These are phyloP conservation scores for silkworm (Bombyx mori) DNA, from an alignment of 1,140 invertebrate species.

Conservation along the genomic window DNA sequence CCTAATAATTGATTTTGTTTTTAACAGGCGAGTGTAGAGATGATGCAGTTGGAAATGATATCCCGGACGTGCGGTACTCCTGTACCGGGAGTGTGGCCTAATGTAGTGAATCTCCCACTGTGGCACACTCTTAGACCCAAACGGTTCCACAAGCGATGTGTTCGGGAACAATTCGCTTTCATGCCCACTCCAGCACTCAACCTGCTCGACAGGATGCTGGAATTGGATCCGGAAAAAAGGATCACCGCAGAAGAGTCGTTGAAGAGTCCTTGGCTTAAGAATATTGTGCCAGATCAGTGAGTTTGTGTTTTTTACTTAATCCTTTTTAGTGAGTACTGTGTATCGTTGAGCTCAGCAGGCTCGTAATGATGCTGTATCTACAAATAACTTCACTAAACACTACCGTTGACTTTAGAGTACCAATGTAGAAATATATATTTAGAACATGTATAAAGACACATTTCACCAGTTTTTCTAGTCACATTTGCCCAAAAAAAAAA, in stretches of 20 bases:
- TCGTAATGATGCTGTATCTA: no score
- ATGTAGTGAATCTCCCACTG: slow-evolving; percentile 93
- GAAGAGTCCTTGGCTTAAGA: slow-evolving; percentile 93
- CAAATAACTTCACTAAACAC: no score
- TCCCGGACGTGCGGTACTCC: slow-evolving; percentile 96
- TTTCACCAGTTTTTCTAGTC: no score
- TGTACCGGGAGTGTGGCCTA: slow-evolving; percentile 97
- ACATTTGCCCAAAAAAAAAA: no score
- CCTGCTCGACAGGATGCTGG: slow-evolving; percentile 96
- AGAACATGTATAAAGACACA: no score
- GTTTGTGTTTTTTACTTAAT: slow-evolving; percentile 43
- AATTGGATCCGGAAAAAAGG: slow-evolving; percentile 93
- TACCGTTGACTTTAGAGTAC: no score
- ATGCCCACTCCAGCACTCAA: slow-evolving; percentile 93
- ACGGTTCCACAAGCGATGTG: slow-evolving; percentile 87
- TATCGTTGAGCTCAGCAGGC: no score
- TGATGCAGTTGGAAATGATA: slow-evolving; percentile 96
- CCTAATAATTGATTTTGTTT: neutral
- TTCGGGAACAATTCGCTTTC: slow-evolving; percentile 94
- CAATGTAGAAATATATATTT: no score
- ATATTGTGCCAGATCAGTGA: slow-evolving; percentile 91
- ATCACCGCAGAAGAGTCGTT: slow-evolving; percentile 96
- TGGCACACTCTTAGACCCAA: slow-evolving; percentile 95
- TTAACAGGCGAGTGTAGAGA: slow-evolving; percentile 89
- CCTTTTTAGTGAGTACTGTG: no score